Base-by-base conservation (phyloP, 2,113 vertebrate genomes). In the Seriola rivoliana region DNA sequence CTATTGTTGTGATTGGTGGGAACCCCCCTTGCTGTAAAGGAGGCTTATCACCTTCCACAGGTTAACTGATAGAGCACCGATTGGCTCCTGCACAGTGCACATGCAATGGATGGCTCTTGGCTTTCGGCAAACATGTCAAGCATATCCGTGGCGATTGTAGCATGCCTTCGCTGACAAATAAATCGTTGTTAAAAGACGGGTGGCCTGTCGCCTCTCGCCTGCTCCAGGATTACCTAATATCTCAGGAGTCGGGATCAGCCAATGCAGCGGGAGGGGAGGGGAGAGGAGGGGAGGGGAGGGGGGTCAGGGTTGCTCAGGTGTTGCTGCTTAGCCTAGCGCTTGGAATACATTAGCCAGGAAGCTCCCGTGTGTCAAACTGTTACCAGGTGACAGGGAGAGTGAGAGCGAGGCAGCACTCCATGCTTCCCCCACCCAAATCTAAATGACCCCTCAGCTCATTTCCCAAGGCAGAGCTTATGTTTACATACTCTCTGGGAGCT, bases 381-480 rank as follows among this genome's bases (percentile, higher is more conserved):
- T 93, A 89, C 93, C 91, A 89, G 92, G 94, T 92, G 88, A 93
- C 42, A 4, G 81, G 80, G 62, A 70, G 76, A 67, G 84, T 1
- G 50, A 7, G 67, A 75, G 71, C 19, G 44, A 84, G 78, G 72
- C 78, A 38, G 63, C 78, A 16, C 80, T 78, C 64, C 46, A 46
- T 69, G 67, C 59, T 58, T 55, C 64, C 69, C 36, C 60, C 75
- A 55, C 71, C 79, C 79, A 70, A 80, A 79, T 87, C 81, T 88
- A 89, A 92, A 91, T 90, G 84, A 91, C 87, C 89, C 63, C 80
- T 89, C 78, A 78, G 83, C 86, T 91, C 86, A 91, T 93, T 93
- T 93, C 86, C 90, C 88, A 80, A 75, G 88, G 80, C 78, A 85
- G 84, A 87, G 85, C 77, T 86, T 86, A 76, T 88, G 89, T 93